Evolutionary conservation across 1,140 invertebrate species (phyloP), one percentile per base, ranked within the genome.

Genomic region (Drosophila pallidifrons): DNA sequence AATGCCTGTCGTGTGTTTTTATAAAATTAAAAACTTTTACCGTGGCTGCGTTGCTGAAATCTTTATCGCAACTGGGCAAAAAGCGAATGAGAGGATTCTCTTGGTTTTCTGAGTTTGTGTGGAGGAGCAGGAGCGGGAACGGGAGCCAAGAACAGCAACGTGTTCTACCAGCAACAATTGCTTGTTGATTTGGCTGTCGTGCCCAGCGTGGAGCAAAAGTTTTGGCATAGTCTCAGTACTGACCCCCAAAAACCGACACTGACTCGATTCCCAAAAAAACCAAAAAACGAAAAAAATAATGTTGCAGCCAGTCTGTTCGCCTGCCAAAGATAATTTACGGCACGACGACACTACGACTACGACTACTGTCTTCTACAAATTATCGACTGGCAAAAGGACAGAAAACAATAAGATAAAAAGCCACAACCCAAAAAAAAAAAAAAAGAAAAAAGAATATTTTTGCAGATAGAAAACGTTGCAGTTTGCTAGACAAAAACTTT

Each of bases 321-420:
- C 82, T 87, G 83, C 83, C 83, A 87, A 87, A 88, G 83, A 88
- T 80, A 87, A 87, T 87, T 87, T 87, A 87, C 83, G 83, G 73
- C 61, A 30, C 15, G 47, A 49, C 71, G 75, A 79, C 69, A 79
- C 67, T 71, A 15, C 15, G 32, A 38, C 35, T 38, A 10, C 35
- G 83, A 68, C 68, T 79, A 83, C 80, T 77, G 83, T 70, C 68
- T 79, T 88, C 80, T 77, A 87, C 83, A 87, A 87, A 87, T 83
- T 88, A 83, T 89, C 83, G 83, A 80, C 68, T 80, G 74, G 72
- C 73, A 85, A 85, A 68, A 86, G 81, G 15, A 77, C 55, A 61
- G 28, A 20, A 38, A 13, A 25, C 16, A 51, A 15, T 15, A 13
- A 30, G 3, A 59, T 45, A 64, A 64, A 46, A 35, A 41, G 3